These are phyloP conservation scores for Polyploca ridens DNA, from an alignment of 2,888 invertebrate species.

Conservation along the genomic window DNA sequence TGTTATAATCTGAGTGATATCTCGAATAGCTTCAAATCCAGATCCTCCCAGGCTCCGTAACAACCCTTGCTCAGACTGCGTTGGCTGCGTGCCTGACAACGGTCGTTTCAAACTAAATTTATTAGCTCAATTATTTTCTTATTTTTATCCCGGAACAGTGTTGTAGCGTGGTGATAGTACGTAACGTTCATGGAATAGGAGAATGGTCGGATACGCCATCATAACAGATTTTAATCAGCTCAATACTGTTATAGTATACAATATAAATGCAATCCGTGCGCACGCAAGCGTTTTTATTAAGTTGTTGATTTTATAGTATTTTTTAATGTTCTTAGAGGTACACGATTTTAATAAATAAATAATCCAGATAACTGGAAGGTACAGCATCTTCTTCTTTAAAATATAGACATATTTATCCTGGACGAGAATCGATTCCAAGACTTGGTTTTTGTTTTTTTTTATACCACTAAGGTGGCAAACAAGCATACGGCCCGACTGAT, in stretches of 20 bases:
- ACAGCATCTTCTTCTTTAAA: too few relatives aligned
- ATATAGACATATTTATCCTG: too few relatives aligned
- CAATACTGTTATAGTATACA: not conserved
- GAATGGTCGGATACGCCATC: not conserved
- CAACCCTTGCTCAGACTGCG: constrained; percentile 5
- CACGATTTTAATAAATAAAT: constrained; percentile 5
- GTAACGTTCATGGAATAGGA: not conserved
- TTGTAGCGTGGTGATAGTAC: constrained; percentile 1
- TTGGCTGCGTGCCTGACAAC: constrained; percentile 12
- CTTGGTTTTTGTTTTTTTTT: too few relatives aligned
- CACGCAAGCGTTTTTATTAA: not conserved
- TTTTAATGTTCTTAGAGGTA: not conserved
- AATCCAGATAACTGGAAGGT: too few relatives aligned
- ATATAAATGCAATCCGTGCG: not conserved
- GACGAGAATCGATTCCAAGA: too few relatives aligned
- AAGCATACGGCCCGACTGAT: too few relatives aligned
- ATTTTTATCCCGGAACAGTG: constrained; percentile 12
- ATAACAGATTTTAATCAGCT: constrained; percentile 3
- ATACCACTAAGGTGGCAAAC: too few relatives aligned
- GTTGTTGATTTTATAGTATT: not conserved
- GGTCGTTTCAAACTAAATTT: constrained; percentile 10
- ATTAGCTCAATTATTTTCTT: constrained; percentile 12
- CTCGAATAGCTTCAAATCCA: not conserved
- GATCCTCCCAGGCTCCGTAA: not conserved
- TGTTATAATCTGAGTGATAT: not conserved